A percentile compares a stretch with the other conserved stretches of the same genome.
phyloP scores from a whole-genome alignment of 2,113 vertebrate genomes.

The Pogona vitticeps region DNA sequence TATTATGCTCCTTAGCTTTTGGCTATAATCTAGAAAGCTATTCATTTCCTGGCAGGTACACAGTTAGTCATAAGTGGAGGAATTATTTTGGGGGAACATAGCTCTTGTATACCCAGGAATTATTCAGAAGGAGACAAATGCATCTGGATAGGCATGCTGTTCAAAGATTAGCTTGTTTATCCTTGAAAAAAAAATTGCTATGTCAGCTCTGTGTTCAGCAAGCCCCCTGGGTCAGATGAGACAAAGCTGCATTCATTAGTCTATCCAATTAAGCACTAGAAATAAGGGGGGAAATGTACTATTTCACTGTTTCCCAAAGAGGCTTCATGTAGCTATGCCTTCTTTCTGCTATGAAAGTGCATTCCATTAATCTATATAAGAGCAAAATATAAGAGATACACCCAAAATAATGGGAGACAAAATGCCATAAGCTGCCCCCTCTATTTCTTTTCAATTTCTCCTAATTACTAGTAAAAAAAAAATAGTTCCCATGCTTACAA shows the following conservation, averaged over 20 bases:
- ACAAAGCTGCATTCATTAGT: constrained; percentile 8
- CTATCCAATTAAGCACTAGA: constrained; percentile 14
- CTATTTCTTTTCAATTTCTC: not conserved
- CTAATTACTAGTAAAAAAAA: not conserved
- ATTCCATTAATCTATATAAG: not conserved
- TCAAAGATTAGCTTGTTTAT: constrained; percentile 22
- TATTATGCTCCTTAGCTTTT: not conserved
- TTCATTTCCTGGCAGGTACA: not conserved
- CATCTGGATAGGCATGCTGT: not conserved
- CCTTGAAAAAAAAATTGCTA: constrained; percentile 16
- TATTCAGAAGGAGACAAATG: not conserved
- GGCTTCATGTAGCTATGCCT: not conserved
- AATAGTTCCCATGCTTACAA: not conserved
- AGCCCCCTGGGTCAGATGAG: not conserved
- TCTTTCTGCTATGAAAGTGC: not conserved
- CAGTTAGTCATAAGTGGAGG: constrained; percentile 7
- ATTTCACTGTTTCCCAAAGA: constrained; percentile 4
- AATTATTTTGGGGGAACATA: constrained; percentile 20
- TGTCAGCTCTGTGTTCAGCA: not conserved
- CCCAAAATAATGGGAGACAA: not conserved
- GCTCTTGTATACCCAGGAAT: not conserved
- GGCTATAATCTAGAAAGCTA: not conserved
- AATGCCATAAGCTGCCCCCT: not conserved
- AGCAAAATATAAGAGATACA: not conserved
- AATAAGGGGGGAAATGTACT: not conserved